A percentile compares a stretch with the other conserved stretches of the same genome.
phyloP scores from a whole-genome alignment of 2,113 vertebrate species.

The Penelope pileata region DNA sequence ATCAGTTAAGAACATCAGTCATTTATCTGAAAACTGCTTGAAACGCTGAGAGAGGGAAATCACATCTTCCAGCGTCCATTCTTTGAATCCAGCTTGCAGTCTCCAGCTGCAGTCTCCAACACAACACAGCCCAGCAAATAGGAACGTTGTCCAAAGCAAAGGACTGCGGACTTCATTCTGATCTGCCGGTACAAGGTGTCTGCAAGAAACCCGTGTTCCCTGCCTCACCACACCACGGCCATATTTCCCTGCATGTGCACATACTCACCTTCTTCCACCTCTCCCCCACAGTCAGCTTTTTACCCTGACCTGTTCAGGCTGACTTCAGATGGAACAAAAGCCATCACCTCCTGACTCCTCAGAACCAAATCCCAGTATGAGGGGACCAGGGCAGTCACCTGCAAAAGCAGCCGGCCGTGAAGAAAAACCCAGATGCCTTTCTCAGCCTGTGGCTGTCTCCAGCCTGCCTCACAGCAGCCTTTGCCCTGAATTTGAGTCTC shows the following conservation, averaged over 20 bases:
- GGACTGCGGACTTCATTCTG: not conserved
- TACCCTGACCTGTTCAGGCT: not conserved
- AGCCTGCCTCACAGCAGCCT: not conserved
- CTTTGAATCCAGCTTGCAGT: not conserved
- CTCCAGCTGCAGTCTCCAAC: not conserved
- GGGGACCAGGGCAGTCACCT: not conserved
- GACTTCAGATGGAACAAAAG: not conserved
- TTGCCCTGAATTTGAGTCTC: not conserved
- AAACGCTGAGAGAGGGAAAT: not conserved
- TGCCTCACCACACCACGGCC: not conserved
- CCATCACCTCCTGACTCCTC: not conserved
- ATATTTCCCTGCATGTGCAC: not conserved
- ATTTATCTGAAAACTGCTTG: not conserved
- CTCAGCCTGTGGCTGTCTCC: not conserved
- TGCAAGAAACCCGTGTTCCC: not conserved
- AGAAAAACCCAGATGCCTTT: not conserved
- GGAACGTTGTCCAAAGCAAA: not conserved
- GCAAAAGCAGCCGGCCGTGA: not conserved
- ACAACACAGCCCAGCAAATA: rapidly evolving
- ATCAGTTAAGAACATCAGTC: constrained; percentile 11
- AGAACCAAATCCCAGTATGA: not conserved
- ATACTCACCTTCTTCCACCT: not conserved
- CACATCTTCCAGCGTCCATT: not conserved
- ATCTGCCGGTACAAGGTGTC: not conserved
- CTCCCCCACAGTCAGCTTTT: not conserved